These are phyloP conservation scores for Priocnemis perturbator DNA, from an alignment of 2,888 invertebrate species.

Conservation along the genomic window DNA sequence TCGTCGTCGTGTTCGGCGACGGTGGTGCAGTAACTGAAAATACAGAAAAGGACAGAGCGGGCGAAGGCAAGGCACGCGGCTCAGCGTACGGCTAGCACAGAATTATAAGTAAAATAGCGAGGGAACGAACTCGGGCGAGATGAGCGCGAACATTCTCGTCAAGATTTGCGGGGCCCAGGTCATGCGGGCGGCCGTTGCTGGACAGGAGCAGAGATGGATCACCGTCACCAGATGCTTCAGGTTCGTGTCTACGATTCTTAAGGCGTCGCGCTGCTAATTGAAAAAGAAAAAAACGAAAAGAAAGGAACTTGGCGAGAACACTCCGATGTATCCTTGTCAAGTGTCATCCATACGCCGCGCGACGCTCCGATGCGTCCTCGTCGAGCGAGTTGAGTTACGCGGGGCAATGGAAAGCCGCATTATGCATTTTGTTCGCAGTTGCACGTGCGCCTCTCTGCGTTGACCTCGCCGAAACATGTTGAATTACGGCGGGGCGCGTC, in stretches of 20 bases:
- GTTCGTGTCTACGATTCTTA: slow-evolving; percentile 49
- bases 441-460: neutral
- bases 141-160: slow-evolving; percentile 64
- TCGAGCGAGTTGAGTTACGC: neutral
- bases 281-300: no score
- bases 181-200: slow-evolving; percentile 49
- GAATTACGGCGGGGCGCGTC: no score
- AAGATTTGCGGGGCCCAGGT: slow-evolving; percentile 61
- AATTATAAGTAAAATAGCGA: no score
- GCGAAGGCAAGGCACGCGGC: no score
- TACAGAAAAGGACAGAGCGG: slow-evolving; percentile 6
- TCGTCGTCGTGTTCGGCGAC: no score
- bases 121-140: slow-evolving; percentile 34
- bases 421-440: no score
- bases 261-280: no score
- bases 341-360: neutral
- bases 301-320: no score
- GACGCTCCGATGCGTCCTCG: neutral
- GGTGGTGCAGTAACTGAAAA: neutral
- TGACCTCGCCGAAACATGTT: slow-evolving; percentile 6
- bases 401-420: no score
- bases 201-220: slow-evolving; percentile 56
- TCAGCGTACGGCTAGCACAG: no score
- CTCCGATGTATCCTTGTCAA: neutral
- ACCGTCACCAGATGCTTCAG: slow-evolving; percentile 65